Base-by-base conservation (phyloP, 1,140 invertebrate species). In the Zophobas morio region DNA sequence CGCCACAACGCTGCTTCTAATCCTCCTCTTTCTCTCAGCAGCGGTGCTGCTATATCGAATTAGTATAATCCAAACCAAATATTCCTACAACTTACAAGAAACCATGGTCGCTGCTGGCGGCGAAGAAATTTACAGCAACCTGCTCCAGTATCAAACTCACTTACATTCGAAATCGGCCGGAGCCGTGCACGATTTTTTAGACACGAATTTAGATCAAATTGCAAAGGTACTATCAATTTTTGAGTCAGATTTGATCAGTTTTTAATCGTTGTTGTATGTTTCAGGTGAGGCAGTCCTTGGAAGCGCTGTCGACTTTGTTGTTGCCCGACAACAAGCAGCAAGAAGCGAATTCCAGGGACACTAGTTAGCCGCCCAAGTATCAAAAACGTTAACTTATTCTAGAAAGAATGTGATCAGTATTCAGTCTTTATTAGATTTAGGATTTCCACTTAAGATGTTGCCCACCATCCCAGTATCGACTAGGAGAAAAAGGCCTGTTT, bases 261-360 rank as follows among this genome's bases (percentile, higher is more conserved):
- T 39, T 20, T 60, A 32, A 42, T 20, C 20, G 78, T 74, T 80
- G 74, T 77, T 79, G 66, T 63, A 80, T 85, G 84, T 71, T 85
- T 3, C 79, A 91, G 90, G 90, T 92, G 36, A 87, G 90, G 70
- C 89, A 91, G 84, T 91, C 90, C 1, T 82, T 92, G 78, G 90
- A 91, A 84, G 89, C 90, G 51, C 78, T 92, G 53, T 91, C 90
- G 3, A 87, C 88, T 1, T 87, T 92, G 20, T 89, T 92, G 78
- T 83, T 84, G 53, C 80, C 82, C 51, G 79, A 81, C 32, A 81
- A 78, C 33, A 75, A 6, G 4, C 70, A 53, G 35, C 51, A 75
- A 60, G 49, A 72, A 39, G 47, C 60, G 35, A 66, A 32, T 66
- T 66, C 60, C 39, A 66, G 60, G 33, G 60, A 66, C 39, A 42